These are phyloP conservation scores for Parotia lawesii DNA, from an alignment of 2,113 vertebrate genomes.

Conservation along the genomic window DNA sequence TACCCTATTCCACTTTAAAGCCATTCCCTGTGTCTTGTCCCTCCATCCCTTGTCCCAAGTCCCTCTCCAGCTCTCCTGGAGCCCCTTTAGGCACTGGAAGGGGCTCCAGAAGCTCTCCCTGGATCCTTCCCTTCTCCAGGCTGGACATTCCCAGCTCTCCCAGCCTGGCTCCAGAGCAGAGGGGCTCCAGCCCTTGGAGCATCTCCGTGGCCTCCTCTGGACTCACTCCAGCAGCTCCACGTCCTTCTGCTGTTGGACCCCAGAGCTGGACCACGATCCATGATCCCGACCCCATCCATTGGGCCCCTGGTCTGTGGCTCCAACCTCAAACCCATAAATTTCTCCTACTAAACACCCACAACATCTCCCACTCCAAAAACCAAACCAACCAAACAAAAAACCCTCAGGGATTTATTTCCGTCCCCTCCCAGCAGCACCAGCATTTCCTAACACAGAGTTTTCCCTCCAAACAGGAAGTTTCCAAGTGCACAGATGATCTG, in stretches of 20 bases:
- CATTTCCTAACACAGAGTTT: not conserved
- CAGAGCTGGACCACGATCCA: not conserved
- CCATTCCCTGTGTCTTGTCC: not conserved
- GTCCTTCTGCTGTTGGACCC: fast-evolving
- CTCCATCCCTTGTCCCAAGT: not conserved
- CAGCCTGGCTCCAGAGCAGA: not conserved
- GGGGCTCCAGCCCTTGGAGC: not conserved
- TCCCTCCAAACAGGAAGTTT: not conserved
- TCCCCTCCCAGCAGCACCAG: not conserved
- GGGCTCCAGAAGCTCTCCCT: fast-evolving
- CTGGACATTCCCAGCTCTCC: not conserved
- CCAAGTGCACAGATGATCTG: not conserved
- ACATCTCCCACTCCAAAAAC: not conserved
- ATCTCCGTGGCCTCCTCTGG: fast-evolving
- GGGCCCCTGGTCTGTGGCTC: not conserved
- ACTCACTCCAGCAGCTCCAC: fast-evolving
- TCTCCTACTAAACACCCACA: not conserved
- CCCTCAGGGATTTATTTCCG: not conserved
- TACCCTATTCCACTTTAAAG: fast-evolving
- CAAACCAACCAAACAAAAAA: not conserved
- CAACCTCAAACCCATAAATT: not conserved
- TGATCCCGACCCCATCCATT: fast-evolving
- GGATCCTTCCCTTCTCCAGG: not conserved
- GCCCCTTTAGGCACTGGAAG: not conserved
- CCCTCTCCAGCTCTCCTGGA: not conserved